phyloP scores from a whole-genome alignment of 2,797 vertebrate genomes.

The Tangara arthus region DNA sequence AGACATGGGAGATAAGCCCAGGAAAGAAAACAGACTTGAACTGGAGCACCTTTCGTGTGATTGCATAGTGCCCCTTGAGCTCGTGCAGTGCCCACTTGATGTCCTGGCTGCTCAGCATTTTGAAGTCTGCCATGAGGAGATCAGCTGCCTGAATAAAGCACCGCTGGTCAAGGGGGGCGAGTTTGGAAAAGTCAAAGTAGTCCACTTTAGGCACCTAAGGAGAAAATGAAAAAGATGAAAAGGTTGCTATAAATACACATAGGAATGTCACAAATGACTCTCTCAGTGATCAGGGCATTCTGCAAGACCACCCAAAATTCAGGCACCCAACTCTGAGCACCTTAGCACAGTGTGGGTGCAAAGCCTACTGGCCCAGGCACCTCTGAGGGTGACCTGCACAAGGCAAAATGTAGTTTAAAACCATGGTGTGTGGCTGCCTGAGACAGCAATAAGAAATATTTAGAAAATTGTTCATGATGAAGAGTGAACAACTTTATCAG shows the following conservation, averaged over 20 bases:
- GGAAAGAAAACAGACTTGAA: background rate
- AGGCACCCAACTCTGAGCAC: background rate
- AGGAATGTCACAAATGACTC: background rate
- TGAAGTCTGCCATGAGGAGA: constrained; percentile 95
- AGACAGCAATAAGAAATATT: background rate
- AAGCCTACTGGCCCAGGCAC: background rate
- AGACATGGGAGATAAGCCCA: background rate
- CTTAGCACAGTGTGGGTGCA: background rate
- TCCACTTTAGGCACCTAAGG: constrained; percentile 85
- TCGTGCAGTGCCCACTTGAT: constrained; percentile 96
- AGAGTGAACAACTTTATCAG: background rate
- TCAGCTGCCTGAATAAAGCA: constrained; percentile 91
- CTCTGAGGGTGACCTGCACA: background rate
- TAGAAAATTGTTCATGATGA: background rate
- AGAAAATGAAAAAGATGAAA: background rate
- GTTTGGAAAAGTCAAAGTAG: constrained; percentile 89
- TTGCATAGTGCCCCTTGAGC: constrained; percentile 99
- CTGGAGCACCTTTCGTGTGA: constrained; percentile 89
- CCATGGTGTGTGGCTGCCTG: background rate
- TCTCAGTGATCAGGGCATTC: background rate
- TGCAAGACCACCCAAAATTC: background rate
- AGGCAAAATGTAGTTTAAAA: background rate
- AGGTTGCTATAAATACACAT: background rate
- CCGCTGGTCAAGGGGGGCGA: constrained; percentile 82
- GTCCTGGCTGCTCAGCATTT: constrained; percentile 96